phyloP scores from a whole-genome alignment of 2,888 invertebrate genomes.

The Punctoribates punctum region DNA sequence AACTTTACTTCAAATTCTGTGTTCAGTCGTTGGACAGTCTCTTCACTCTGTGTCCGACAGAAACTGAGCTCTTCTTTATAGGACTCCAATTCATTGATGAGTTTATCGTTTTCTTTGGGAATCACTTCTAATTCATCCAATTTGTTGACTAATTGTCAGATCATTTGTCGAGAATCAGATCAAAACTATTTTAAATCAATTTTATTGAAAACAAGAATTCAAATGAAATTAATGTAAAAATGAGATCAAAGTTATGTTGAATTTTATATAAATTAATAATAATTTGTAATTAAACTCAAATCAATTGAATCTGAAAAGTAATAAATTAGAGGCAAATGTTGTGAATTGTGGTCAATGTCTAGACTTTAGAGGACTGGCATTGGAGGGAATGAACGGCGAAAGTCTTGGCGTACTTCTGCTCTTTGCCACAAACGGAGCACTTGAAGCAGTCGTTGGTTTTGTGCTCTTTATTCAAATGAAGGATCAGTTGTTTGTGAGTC shows the following conservation, averaged over 20 bases:
- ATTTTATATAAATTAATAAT: too few relatives aligned
- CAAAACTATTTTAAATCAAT: too few relatives aligned
- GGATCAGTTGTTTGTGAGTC: not conserved
- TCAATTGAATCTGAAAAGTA: too few relatives aligned
- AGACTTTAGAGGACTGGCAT: not conserved
- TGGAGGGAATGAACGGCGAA: not conserved
- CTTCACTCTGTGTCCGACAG: conserved; percentile 3
- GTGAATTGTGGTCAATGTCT: too few relatives aligned
- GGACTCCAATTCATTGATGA: conserved; percentile 11
- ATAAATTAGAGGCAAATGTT: too few relatives aligned
- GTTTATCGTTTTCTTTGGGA: conserved; percentile 25
- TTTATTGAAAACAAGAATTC: too few relatives aligned
- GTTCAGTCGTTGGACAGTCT: conserved; percentile 51
- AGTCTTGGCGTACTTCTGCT: conserved; percentile 2
- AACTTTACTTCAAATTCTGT: conserved; percentile 42
- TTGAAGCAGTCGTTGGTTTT: not conserved
- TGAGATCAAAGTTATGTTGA: too few relatives aligned
- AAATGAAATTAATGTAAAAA: too few relatives aligned
- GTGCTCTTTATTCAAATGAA: not conserved
- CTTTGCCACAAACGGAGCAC: not conserved
- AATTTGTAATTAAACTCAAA: too few relatives aligned
- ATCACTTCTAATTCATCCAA: conserved; percentile 5
- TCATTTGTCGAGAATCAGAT: too few relatives aligned
- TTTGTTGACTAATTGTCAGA: not conserved
- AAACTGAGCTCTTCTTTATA: conserved; percentile 25